phyloP scores from a whole-genome alignment of 64 coral and sea anemone species.

The Stichodactyla helianthus region DNA sequence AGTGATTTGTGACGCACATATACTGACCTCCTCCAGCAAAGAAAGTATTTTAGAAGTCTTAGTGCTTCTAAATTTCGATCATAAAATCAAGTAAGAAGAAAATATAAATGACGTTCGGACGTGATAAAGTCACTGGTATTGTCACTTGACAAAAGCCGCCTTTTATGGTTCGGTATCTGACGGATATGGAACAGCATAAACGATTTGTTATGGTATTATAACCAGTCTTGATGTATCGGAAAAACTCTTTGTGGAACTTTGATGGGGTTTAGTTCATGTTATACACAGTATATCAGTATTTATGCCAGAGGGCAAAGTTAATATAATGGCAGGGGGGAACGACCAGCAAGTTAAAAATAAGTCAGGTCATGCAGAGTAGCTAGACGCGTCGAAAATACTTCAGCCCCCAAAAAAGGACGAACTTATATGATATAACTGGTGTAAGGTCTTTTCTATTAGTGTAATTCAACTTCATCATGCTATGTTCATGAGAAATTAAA shows the following conservation, averaged over 20 bases:
- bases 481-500: too few relatives aligned
- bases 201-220: background rate
- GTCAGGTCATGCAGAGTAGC: background rate
- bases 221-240: background rate
- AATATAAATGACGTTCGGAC: background rate
- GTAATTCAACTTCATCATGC: too few relatives aligned
- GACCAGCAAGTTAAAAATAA: background rate
- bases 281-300: background rate
- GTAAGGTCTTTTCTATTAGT: too few relatives aligned
- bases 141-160: too few relatives aligned
- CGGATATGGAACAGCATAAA: background rate
- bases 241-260: background rate
- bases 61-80: conserved; percentile 4
- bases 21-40: background rate
- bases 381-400: background rate
- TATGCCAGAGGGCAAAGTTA: background rate
- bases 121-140: background rate
- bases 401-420: too few relatives aligned
- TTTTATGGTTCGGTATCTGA: background rate
- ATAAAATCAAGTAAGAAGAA: background rate
- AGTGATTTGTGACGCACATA: background rate
- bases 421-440: too few relatives aligned
- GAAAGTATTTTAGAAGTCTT: background rate
- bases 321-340: background rate
- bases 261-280: background rate